Conservation (phyloP, 2,888 invertebrate genomes). For the Theristus sp. region DNA sequence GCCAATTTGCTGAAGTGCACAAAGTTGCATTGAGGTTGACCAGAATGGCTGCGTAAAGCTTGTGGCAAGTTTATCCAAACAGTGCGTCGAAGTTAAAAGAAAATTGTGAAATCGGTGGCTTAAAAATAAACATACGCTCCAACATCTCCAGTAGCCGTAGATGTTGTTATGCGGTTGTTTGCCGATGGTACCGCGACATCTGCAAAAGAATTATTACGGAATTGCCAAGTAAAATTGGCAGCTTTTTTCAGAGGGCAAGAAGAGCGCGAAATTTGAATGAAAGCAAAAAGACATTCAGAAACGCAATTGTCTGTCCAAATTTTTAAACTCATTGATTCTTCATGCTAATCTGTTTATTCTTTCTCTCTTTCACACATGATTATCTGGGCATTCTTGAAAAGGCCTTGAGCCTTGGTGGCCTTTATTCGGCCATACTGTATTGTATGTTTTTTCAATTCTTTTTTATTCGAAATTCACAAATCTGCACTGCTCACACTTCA, state of each 20-base stretch:
- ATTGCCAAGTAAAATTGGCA: not conserved
- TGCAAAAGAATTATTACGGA: not conserved
- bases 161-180: not conserved
- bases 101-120: not conserved
- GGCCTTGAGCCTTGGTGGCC: no score
- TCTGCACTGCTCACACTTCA: not conserved
- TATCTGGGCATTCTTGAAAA: no score
- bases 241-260: not conserved
- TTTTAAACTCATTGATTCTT: no score
- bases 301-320: no score
- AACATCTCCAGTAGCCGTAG: not conserved
- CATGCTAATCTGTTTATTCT: no score
- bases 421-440: no score
- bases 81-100: not conserved
- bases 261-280: not conserved
- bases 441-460: no score
- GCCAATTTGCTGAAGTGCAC: slow-evolving; percentile 1
- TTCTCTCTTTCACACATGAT: no score
- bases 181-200: not conserved
- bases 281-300: no score
- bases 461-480: no score
- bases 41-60: no score
- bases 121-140: not conserved
- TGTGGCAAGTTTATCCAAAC: not conserved
- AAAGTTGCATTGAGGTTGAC: not conserved